Conservation (phyloP, 2,113 vertebrate species). For the Sceloporus tristichus region DNA sequence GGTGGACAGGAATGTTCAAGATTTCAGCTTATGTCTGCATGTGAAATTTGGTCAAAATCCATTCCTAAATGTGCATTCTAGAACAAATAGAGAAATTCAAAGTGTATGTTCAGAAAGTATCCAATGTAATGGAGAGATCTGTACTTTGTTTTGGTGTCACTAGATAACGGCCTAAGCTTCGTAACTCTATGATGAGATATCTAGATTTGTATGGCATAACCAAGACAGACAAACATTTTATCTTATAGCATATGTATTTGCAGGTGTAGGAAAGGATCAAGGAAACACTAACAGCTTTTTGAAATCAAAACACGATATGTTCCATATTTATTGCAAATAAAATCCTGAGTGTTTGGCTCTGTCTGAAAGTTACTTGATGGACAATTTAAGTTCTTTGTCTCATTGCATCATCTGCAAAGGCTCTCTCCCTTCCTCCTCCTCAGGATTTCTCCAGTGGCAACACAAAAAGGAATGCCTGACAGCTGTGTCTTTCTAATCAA, state of each 20-base stretch:
- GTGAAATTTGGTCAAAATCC: too few species aligned
- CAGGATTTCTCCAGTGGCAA: neutral
- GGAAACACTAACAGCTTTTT: neutral
- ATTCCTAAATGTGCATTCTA: too few species aligned
- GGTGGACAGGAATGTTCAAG: too few species aligned
- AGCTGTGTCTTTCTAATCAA: slow-evolving; percentile 19
- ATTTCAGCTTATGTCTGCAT: too few species aligned
- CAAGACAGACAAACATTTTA: too few species aligned
- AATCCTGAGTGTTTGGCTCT: neutral
- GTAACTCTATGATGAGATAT: too few species aligned
- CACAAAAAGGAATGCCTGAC: slow-evolving; percentile 15
- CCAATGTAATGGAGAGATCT: too few species aligned
- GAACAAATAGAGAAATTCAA: too few species aligned
- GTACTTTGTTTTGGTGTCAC: too few species aligned
- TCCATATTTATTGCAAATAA: neutral
- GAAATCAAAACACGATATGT: neutral
- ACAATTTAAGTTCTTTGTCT: slow-evolving; percentile 9
- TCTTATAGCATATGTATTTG: neutral
- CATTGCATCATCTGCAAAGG: neutral
- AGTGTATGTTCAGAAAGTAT: too few species aligned
- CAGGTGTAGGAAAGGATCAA: slow-evolving; percentile 8
- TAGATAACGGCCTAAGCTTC: too few species aligned
- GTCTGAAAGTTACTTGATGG: neutral
- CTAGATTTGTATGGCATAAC: too few species aligned
- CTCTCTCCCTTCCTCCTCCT: neutral